Conservation (phyloP, 1,140 invertebrate species). For the Caenorhabditis tropicalis region DNA sequence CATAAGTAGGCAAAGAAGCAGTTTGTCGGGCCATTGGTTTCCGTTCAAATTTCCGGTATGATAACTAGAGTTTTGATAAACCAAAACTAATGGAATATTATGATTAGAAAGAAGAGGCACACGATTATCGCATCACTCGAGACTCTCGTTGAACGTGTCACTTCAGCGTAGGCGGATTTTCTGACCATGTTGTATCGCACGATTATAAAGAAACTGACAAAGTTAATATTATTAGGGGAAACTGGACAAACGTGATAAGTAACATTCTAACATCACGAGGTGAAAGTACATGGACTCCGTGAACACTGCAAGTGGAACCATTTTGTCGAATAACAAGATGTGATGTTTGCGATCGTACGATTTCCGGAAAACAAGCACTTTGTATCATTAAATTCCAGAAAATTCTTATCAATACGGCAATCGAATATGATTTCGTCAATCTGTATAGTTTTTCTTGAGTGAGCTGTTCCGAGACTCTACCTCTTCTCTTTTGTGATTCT, state of each 20-base stretch:
- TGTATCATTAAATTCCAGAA: background rate
- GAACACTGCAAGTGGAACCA: background rate
- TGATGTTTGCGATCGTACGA: background rate
- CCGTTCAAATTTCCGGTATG: slow-evolving; percentile 41
- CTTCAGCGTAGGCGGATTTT: slow-evolving; percentile 2
- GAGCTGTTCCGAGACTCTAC: too few species aligned
- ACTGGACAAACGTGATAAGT: slow-evolving; percentile 1
- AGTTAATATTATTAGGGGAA: too few species aligned
- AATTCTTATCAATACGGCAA: background rate
- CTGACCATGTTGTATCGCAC: background rate
- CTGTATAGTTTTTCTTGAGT: background rate
- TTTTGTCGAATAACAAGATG: background rate
- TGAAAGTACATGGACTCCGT: slow-evolving; percentile 28
- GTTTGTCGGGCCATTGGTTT: slow-evolving; percentile 20
- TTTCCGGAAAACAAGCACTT: slow-evolving; percentile 35
- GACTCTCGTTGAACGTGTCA: background rate
- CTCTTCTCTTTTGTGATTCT: too few species aligned
- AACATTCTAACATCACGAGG: background rate
- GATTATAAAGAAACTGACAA: background rate
- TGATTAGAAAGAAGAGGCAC: background rate
- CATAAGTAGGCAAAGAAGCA: background rate
- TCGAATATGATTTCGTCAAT: background rate
- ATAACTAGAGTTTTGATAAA: slow-evolving; percentile 18
- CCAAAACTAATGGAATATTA: slow-evolving; percentile 20
- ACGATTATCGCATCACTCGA: slow-evolving; percentile 33